These are phyloP conservation scores for Hozukius guyotensis DNA, from an alignment of 2,797 vertebrate species.

Conservation along the genomic window DNA sequence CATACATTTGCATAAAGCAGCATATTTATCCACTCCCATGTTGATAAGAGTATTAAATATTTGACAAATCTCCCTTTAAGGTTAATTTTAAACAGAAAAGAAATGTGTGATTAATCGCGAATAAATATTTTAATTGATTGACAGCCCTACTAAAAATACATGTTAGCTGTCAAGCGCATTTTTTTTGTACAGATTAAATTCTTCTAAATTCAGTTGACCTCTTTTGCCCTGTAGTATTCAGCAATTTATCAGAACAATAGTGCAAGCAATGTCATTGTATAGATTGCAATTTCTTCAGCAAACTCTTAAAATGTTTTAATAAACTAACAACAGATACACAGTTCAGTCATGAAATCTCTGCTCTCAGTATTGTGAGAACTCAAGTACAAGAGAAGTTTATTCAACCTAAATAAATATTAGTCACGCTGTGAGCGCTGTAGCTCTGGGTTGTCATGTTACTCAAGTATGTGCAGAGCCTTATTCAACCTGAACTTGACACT, in stretches of 20 bases:
- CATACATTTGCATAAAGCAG: too few species aligned
- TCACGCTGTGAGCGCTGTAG: not conserved
- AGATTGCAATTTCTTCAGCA: not conserved
- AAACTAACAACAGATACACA: not conserved
- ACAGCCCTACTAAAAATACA: not conserved
- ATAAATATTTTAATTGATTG: too few species aligned
- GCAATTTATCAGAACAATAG: not conserved
- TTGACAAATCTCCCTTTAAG: too few species aligned
- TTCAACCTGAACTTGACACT: not conserved
- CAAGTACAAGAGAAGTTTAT: not conserved
- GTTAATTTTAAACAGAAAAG: too few species aligned
- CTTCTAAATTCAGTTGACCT: not conserved
- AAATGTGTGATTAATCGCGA: too few species aligned
- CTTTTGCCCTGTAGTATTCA: not conserved
- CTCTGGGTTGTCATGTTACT: not conserved
- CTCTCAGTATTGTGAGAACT: not conserved
- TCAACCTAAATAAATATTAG: not conserved
- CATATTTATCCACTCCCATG: too few species aligned
- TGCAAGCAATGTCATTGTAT: not conserved
- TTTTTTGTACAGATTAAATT: not conserved
- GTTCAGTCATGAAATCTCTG: not conserved
- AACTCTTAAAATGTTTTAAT: not conserved
- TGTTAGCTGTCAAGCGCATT: not conserved
- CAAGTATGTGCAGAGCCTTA: not conserved
- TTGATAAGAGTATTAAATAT: too few species aligned